A percentile compares a stretch with the other conserved stretches of the same genome.
Evolutionary conservation across 2,113 vertebrate genomes (phyloP).

Genomic region (Alces alces): DNA sequence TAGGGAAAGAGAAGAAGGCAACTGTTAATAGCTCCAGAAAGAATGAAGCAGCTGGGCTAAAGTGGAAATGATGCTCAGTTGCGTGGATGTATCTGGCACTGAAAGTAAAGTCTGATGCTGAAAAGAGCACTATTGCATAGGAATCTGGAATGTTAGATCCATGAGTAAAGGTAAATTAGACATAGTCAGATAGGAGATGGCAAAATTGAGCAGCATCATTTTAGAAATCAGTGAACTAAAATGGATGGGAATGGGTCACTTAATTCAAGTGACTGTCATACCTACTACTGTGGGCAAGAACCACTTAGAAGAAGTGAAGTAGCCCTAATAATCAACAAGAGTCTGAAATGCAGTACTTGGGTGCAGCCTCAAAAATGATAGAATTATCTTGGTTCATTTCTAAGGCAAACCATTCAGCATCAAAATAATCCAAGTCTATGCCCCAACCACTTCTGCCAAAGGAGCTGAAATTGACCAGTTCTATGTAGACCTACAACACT

Average conservation of each 20-base stretch:
- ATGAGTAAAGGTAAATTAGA: neutral
- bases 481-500: neutral
- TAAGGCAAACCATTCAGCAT: neutral
- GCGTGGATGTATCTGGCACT: neutral
- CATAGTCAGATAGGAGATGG: neutral
- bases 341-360: neutral
- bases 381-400: neutral
- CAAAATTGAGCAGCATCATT: neutral
- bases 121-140: neutral
- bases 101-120: neutral
- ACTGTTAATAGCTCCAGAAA: neutral
- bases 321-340: neutral
- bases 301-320: neutral
- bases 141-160: neutral
- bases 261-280: neutral
- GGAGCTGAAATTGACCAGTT: neutral
- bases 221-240: neutral
- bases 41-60: too few relatives aligned
- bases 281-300: neutral
- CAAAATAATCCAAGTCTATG: neutral
- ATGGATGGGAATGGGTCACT: neutral
- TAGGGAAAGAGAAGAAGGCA: neutral
- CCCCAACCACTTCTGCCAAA: neutral
- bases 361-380: neutral
- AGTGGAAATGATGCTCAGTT: too few relatives aligned